phyloP scores from a whole-genome alignment of 2,888 invertebrate genomes.

The Syrphus vitripennis region DNA sequence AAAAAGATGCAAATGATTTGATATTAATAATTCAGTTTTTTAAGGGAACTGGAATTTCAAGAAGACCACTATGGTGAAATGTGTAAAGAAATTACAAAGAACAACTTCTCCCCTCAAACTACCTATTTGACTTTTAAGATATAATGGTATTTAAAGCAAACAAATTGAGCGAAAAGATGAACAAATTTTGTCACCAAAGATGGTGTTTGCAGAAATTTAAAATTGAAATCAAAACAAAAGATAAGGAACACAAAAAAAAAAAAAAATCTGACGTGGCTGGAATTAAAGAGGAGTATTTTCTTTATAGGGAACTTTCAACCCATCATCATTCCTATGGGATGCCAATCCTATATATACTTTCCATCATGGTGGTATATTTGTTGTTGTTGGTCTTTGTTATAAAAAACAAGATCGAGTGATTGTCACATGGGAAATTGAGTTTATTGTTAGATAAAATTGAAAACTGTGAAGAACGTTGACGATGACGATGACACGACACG shows the following conservation, averaged over 20 bases:
- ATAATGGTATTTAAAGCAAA: background rate
- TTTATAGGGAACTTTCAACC: background rate
- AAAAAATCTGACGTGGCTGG: background rate
- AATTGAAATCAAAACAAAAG: background rate
- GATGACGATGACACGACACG: background rate
- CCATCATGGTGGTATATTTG: background rate
- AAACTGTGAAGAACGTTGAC: conserved; percentile 5
- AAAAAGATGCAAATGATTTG: background rate
- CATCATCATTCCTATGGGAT: background rate
- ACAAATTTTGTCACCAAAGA: conserved; percentile 5
- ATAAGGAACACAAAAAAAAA: background rate
- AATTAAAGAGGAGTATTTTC: background rate
- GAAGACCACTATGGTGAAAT: too few relatives aligned
- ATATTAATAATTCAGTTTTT: too few relatives aligned
- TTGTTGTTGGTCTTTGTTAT: conserved; percentile 14
- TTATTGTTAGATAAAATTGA: conserved; percentile 51
- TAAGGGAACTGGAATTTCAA: too few relatives aligned
- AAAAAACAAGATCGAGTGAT: conserved; percentile 46
- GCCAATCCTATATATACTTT: background rate
- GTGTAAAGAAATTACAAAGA: too few relatives aligned
- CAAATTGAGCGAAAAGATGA: conserved; percentile 20
- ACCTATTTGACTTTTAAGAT: too few relatives aligned
- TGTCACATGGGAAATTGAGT: conserved; percentile 62
- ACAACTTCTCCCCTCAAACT: background rate
- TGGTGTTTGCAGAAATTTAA: conserved; percentile 15